Evolutionary conservation across 2,797 vertebrate genomes (phyloP).

Genomic region (Peromyscus attwateri): DNA sequence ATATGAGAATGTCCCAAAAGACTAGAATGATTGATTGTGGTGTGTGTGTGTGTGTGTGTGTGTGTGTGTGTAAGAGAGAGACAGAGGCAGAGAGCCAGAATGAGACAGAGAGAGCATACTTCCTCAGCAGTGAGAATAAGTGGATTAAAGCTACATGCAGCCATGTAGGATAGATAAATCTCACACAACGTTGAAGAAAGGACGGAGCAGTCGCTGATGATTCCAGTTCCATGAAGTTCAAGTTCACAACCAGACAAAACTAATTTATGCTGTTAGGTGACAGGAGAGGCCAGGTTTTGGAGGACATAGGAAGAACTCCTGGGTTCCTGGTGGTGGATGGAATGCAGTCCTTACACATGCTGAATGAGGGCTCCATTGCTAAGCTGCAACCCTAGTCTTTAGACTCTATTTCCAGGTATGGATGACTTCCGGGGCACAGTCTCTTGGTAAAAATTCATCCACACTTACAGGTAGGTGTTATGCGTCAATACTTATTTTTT

Average conservation of each 20-base stretch:
- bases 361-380: neutral
- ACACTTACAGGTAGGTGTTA: neutral
- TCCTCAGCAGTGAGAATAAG: neutral
- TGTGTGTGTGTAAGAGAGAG: neutral
- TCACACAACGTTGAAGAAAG: neutral
- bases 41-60: neutral
- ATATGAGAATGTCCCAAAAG: neutral
- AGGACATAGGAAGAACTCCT: neutral
- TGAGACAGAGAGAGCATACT: neutral
- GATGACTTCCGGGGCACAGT: neutral
- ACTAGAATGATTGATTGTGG: neutral
- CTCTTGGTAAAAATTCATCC: neutral
- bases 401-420: neutral
- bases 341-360: neutral
- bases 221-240: slow-evolving; percentile 12
- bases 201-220: neutral
- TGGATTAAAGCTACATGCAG: neutral
- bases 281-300: neutral
- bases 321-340: neutral
- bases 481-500: neutral
- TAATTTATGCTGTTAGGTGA: neutral
- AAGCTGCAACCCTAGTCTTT: too few relatives aligned
- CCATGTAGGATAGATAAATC: neutral
- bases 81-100: neutral
- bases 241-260: slow-evolving; percentile 6